These are phyloP conservation scores for Sarcophaga bullata DNA, from an alignment of 1,140 invertebrate genomes.

Conservation along the genomic window DNA sequence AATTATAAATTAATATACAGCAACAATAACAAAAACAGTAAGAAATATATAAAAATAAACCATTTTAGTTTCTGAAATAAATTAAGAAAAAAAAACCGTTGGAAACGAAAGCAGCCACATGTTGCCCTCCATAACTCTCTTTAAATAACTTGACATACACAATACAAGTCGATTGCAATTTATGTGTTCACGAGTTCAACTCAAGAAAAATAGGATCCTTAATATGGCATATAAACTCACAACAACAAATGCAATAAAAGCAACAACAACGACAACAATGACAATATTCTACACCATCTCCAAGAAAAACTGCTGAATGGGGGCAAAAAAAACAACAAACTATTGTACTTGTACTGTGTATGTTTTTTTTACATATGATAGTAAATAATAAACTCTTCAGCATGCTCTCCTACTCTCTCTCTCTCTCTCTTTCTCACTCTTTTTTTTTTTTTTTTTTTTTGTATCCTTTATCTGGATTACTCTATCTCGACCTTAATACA, in stretches of 20 bases:
- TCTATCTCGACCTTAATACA: constrained; percentile 2
- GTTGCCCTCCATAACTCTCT: background rate
- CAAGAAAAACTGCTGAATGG: background rate
- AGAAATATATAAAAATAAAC: too few species aligned
- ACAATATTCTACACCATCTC: background rate
- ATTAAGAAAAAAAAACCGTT: background rate
- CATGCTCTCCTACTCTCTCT: too few species aligned
- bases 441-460: too few species aligned
- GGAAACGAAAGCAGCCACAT: background rate
- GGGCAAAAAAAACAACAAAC: too few species aligned
- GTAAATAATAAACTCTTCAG: too few species aligned
- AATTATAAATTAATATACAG: constrained; percentile 3
- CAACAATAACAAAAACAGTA: background rate
- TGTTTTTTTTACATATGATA: too few species aligned
- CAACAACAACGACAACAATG: background rate
- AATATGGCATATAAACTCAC: background rate
- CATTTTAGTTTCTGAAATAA: background rate
- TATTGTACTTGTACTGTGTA: too few species aligned
- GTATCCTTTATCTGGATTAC: background rate
- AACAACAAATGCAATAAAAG: background rate
- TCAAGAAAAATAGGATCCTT: background rate
- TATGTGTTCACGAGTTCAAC: background rate
- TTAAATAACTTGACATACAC: constrained; percentile 8
- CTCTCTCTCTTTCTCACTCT: too few species aligned
- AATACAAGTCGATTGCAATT: constrained; percentile 11